Percentiles rank a stretch among this genome's conserved stretches.
These are phyloP conservation scores for Syncerus caffer DNA, from an alignment of 2,797 vertebrate species.

Conservation along the genomic window DNA sequence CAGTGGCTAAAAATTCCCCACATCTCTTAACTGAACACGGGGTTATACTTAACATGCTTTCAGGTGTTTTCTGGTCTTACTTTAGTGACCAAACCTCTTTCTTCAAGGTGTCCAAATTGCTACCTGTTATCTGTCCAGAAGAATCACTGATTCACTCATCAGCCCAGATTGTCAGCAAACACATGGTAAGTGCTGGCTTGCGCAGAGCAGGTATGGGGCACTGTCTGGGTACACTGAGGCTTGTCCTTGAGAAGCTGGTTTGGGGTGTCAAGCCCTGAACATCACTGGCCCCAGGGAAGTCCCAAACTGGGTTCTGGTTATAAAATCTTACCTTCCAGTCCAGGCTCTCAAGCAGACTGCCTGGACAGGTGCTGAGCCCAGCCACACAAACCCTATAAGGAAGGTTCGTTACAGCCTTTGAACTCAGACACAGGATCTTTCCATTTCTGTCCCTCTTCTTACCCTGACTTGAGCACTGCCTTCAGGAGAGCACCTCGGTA, in stretches of 20 bases:
- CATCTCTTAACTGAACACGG: background rate
- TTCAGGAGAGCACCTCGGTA: background rate
- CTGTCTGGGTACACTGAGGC: background rate
- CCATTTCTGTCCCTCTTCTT: background rate
- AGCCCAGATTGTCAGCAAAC: constrained; percentile 90
- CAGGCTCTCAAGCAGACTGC: background rate
- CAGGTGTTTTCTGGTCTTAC: background rate
- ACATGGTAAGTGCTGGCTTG: constrained; percentile 85
- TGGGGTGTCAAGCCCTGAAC: background rate
- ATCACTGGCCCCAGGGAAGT: background rate
- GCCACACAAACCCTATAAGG: background rate
- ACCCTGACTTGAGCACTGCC: background rate
- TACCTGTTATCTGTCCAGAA: constrained; percentile 85
- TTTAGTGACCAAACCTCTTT: constrained; percentile 57
- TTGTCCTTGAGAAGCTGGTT: background rate
- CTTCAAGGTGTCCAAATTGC: constrained; percentile 90
- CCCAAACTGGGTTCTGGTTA: background rate
- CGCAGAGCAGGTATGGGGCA: background rate
- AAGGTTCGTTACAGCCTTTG: background rate
- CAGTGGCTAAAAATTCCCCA: background rate
- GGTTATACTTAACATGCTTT: background rate
- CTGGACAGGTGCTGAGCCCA: background rate
- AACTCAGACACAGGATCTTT: background rate
- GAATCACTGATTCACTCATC: constrained; percentile 90
- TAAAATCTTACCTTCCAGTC: constrained; percentile 10